Evolutionary conservation across 2,113 vertebrate species (phyloP).

Genomic region (Petroica traversi): DNA sequence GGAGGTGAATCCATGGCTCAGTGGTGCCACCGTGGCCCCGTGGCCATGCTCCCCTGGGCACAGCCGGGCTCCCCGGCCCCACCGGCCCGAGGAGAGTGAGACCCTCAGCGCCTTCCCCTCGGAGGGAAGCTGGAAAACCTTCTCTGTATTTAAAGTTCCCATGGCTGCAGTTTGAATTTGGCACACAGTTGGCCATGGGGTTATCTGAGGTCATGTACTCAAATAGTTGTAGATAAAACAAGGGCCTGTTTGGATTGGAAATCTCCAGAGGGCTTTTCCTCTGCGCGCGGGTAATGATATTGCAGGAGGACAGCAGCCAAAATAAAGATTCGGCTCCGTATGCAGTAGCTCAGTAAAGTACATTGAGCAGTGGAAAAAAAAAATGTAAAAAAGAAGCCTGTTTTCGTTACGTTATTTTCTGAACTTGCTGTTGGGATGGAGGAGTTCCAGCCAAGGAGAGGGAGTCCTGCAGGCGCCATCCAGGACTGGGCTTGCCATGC

Average conservation of each 20-base stretch:
- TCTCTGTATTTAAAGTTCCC: constrained; percentile 57
- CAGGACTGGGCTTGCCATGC: accelerated
- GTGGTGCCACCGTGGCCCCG: accelerated
- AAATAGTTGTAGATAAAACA: constrained; percentile 62
- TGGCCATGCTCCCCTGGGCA: accelerated
- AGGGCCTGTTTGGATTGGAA: constrained; percentile 67
- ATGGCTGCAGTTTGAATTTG: constrained; percentile 54
- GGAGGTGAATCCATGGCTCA: accelerated
- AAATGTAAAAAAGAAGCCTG: not conserved
- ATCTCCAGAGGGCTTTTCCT: constrained; percentile 65
- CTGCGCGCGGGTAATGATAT: not conserved
- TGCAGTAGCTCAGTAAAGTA: constrained; percentile 50
- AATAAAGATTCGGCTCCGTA: constrained; percentile 11
- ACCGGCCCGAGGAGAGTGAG: accelerated
- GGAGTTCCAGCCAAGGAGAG: not conserved
- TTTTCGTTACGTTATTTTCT: constrained; percentile 39
- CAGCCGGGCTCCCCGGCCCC: not conserved
- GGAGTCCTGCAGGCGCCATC: not conserved
- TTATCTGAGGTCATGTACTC: constrained; percentile 69
- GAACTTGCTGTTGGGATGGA: constrained; percentile 8
- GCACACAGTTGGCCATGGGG: not conserved
- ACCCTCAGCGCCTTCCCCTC: not conserved
- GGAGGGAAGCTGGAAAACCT: not conserved
- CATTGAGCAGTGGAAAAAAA: constrained; percentile 11
- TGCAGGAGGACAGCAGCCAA: constrained; percentile 42